These are phyloP conservation scores for Tipula vernalis DNA, from an alignment of 2,888 invertebrate species.

Conservation along the genomic window DNA sequence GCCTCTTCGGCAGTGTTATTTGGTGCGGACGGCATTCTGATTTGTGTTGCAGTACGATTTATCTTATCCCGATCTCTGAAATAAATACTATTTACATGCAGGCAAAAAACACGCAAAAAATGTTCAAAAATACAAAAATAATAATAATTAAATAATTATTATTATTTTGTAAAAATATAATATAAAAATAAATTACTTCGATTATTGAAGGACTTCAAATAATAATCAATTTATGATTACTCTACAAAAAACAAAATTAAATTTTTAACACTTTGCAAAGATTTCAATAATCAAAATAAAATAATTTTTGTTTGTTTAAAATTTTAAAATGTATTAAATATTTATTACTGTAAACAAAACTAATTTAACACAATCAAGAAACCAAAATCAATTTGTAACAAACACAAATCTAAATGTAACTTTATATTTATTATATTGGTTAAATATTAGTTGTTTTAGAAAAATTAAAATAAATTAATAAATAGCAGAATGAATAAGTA, in stretches of 20 bases:
- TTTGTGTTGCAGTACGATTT: slow-evolving; percentile 34
- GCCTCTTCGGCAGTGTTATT: slow-evolving; percentile 62
- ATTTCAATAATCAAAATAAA: neutral
- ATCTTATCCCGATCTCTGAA: slow-evolving; percentile 38
- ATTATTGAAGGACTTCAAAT: neutral
- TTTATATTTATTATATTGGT: neutral
- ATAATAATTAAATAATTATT: neutral
- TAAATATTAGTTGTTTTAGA: neutral
- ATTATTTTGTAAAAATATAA: neutral
- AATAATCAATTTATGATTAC: neutral
- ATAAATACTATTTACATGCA: slow-evolving; percentile 38
- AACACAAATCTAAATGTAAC: neutral
- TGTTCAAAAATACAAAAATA: neutral
- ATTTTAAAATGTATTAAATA: neutral
- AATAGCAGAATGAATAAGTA: neutral
- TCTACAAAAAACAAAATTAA: neutral
- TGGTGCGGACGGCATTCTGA: slow-evolving; percentile 38
- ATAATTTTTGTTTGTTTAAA: neutral
- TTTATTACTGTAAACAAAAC: neutral
- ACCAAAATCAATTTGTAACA: neutral
- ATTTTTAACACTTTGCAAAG: neutral
- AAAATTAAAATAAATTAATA: neutral
- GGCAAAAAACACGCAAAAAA: slow-evolving; percentile 28
- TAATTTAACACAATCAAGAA: neutral
- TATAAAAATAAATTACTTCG: neutral